Evolutionary conservation across 1,140 invertebrate species (phyloP).

Genomic region (Paracyclopina nana): DNA sequence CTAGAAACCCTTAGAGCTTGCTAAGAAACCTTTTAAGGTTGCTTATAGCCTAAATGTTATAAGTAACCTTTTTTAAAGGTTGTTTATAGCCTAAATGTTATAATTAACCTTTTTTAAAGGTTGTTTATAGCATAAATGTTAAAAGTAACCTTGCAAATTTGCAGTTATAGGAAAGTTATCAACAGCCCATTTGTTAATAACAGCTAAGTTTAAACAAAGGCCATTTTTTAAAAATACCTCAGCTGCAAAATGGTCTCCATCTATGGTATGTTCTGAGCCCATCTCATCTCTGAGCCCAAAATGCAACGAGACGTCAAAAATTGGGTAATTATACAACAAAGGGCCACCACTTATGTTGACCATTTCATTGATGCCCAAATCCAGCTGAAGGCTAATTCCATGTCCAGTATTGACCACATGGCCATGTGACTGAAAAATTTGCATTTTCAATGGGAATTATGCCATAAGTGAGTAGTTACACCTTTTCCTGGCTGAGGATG

Average conservation of each 20-base stretch:
- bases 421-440: constrained; percentile 49
- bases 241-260: constrained; percentile 74
- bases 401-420: constrained; percentile 71
- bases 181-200: too few species aligned
- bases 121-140: too few species aligned
- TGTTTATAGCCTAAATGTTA: too few species aligned
- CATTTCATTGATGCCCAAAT: constrained; percentile 26
- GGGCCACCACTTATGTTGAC: constrained; percentile 83
- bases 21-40: too few species aligned
- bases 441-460: not conserved
- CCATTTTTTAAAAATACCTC: too few species aligned
- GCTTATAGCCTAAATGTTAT: too few species aligned
- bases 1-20: too few species aligned
- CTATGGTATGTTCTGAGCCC: constrained; percentile 78
- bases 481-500: constrained; percentile 73
- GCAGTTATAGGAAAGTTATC: too few species aligned
- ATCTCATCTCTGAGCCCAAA: constrained; percentile 63
- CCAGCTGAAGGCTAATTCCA: constrained; percentile 25
- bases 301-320: constrained; percentile 84
- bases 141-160: too few species aligned
- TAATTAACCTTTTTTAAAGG: too few species aligned
- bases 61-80: too few species aligned
- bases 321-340: constrained; percentile 81
- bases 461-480: constrained; percentile 28
- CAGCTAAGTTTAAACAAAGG: too few species aligned